These are phyloP conservation scores for Geophilus truncorum DNA, from an alignment of 2,888 invertebrate species.

Conservation along the genomic window DNA sequence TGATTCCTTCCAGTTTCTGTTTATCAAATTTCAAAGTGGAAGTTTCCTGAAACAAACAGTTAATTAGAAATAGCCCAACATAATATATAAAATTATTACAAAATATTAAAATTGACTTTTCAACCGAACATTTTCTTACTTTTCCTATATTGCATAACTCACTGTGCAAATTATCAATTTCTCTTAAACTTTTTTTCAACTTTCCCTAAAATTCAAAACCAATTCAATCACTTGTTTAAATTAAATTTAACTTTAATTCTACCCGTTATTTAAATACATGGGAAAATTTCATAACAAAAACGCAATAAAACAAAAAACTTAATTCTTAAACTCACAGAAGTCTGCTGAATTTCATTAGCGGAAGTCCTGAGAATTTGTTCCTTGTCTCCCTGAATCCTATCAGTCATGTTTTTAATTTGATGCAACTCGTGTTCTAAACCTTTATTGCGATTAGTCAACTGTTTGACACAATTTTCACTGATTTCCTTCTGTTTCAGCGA, in stretches of 20 bases:
- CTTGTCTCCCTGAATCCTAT: background rate
- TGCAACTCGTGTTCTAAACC: background rate
- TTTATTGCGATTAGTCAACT: background rate
- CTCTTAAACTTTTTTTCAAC: slow-evolving; percentile 15
- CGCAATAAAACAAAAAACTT: background rate
- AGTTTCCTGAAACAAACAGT: slow-evolving; percentile 29
- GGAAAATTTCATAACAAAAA: background rate
- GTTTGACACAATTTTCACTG: background rate
- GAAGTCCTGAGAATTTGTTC: background rate
- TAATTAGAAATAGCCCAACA: background rate
- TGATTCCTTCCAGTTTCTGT: background rate
- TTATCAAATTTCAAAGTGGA: background rate
- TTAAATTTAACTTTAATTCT: no score
- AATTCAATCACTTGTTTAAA: background rate
- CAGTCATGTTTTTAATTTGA: background rate
- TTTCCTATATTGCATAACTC: background rate
- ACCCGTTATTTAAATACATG: no score
- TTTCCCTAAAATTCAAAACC: background rate
- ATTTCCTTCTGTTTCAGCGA: background rate
- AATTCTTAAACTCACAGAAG: background rate
- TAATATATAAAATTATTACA: background rate
- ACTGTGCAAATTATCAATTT: background rate
- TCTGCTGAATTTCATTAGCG: background rate
- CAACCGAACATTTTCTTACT: background rate
- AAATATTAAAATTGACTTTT: background rate